Conservation (phyloP, 2,113 vertebrate species). For the Lasiurus cinereus region DNA sequence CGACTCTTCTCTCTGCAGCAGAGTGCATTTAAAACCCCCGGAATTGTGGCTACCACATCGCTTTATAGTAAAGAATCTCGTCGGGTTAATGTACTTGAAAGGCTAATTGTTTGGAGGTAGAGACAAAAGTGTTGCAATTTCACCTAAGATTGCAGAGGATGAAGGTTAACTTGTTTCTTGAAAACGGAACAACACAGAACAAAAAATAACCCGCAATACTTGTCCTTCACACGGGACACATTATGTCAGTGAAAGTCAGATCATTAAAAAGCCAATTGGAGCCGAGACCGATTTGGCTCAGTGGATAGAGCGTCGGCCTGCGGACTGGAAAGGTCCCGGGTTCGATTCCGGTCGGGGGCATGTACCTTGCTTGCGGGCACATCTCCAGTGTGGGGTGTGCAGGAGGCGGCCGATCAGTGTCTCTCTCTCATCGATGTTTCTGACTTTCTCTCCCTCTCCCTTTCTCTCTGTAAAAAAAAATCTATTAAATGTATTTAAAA, state of each 20-base stretch:
- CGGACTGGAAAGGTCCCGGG: too few relatives aligned
- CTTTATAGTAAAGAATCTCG: constrained; percentile 40
- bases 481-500: too few relatives aligned
- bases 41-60: constrained; percentile 49
- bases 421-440: too few relatives aligned
- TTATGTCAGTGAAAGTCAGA: not conserved
- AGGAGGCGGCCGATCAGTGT: too few relatives aligned
- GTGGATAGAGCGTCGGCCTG: too few relatives aligned
- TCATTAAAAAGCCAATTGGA: not conserved
- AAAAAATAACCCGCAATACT: not conserved
- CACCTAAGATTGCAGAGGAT: not conserved
- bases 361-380: too few relatives aligned
- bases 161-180: not conserved
- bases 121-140: not conserved
- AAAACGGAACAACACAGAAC: not conserved
- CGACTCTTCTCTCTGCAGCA: constrained; percentile 71
- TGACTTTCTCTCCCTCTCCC: too few relatives aligned
- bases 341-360: too few relatives aligned
- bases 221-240: not conserved
- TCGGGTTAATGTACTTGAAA: not conserved
- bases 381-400: too few relatives aligned
- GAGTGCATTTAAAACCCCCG: constrained; percentile 53
- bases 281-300: too few relatives aligned
- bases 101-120: not conserved
- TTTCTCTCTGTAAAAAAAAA: too few relatives aligned